Base-by-base conservation (phyloP, 2,797 vertebrate genomes). In the Tympanoctomys barrerae region DNA sequence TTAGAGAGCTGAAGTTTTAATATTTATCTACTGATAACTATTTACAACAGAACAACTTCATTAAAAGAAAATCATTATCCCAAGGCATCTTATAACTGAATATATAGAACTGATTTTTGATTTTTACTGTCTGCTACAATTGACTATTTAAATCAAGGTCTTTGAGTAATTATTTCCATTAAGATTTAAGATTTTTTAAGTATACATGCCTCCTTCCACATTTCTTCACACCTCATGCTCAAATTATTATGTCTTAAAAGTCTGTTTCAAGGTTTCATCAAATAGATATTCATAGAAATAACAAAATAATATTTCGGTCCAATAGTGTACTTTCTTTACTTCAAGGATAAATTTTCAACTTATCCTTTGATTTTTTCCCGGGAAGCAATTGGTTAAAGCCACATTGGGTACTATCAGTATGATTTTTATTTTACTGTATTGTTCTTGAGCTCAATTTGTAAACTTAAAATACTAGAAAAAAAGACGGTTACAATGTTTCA, bases 101-200 rank as follows among this genome's bases (percentile, higher is more conserved):
- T 90, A 78, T 8, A 82, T 66, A 92, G 14, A 84, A 11, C 4
- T 31, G 24, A 9, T 84, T 73, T 91, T 59, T 64, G 36, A 87
- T 78, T 96, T 95, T 96, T 81, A 81, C 33, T 87, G 36, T 80
- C 71, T 94, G 26, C 52, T 87, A 13, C 89, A 96, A 92, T 87
- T 75, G 80, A 91, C 52, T 49, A 62, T 39, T 54, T 28, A 93
- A 73, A 89, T 77, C 57, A 78, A 96, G 12, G 36, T 79, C 1
- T 73, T 95, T 92, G 83, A 46, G 49, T 71, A 10, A 94, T 66
- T 42, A 73, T 66, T 84, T n/a, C 13, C 52, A 62, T 61, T 26
- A 46, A 86, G 36, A 64, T 84, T 80, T 78, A 11, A 33, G 10
- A 33, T 19, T 73, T 61, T 62, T 71, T 24, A 49, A 62, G 39